Evolutionary conservation across 2,888 invertebrate genomes (phyloP), one percentile per base, ranked within the genome.

Genomic region (Nebria salina): DNA sequence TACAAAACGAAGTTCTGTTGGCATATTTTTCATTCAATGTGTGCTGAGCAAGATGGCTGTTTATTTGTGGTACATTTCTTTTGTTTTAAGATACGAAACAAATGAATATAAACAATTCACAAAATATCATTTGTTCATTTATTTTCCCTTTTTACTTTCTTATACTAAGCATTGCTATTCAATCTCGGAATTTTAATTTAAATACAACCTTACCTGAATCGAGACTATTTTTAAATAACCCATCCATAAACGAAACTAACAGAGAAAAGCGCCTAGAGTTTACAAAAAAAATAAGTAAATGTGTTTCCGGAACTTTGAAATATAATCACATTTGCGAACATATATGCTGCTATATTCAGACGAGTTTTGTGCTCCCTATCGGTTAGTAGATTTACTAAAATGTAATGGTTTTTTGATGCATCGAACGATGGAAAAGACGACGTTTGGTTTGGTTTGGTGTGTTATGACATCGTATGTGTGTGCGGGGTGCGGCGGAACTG

Each of bases 401-500:
- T 70, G 8, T 70, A 70, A 70, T 20, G 70, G 70, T 70, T 20
- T 20, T 34, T 5, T 25, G 11, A 70, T 11, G 20, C 26, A 13
- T 26, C 13, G 11, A 34, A 34, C 9, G 15, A n/a, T n/a, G n/a
- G 70, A 70, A 70, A 25, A 70, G 11, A 70, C 70, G 70, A 25
- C 34, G 70, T 70, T 20, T 34, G 54, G 54, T 13, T 8, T 54
- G 54, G 54, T 54, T 8, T 54, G 54, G 13, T 78, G 34, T 80
- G 72, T 73, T 25, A 81, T 81, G 81, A 81, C 76, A 81, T 70
- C 81, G 81, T 72, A 76, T 76, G 72, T 81, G 76, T 76, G 72
- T 72, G 76, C 76, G 76, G 81, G 81, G 81, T 81, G 81, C 81
- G 81, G 81, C 81, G 73, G 76, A 73, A 76, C 81, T 80, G 80